A percentile compares a stretch with the other conserved stretches of the same genome.
Evolutionary conservation across 2,113 vertebrate genomes (phyloP).

Genomic region (Serinus canaria): DNA sequence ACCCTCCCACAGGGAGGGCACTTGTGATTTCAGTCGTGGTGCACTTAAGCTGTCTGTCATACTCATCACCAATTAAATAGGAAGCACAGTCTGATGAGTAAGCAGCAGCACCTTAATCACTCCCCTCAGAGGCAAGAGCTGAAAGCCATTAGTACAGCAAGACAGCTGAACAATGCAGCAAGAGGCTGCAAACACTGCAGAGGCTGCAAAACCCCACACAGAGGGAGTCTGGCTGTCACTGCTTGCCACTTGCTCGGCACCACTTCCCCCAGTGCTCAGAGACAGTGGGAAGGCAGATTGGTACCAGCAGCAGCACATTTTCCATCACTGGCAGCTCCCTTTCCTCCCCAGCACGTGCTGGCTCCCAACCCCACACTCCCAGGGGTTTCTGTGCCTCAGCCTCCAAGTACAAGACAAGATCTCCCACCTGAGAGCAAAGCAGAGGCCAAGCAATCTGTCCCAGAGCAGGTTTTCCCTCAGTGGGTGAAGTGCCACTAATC

Average conservation of each 20-base stretch:
- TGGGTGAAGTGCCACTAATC: background rate
- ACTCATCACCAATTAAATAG: background rate
- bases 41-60: background rate
- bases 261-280: background rate
- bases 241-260: background rate
- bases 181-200: background rate
- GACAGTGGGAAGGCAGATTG: background rate
- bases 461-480: background rate
- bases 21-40: rapidly evolving
- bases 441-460: background rate
- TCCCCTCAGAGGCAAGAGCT: background rate
- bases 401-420: background rate
- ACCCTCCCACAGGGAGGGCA: background rate
- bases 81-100: conserved; percentile 9
- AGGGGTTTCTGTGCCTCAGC: background rate
- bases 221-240: background rate
- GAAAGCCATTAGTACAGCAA: conserved; percentile 1
- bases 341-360: background rate
- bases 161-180: background rate
- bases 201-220: background rate
- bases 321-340: background rate
- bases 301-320: background rate
- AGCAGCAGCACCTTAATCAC: background rate
- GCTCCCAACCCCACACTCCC: background rate
- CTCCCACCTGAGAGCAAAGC: rapidly evolving